phyloP scores from a whole-genome alignment of 2,113 vertebrate species.

The Petrocephalus microphthalmus region DNA sequence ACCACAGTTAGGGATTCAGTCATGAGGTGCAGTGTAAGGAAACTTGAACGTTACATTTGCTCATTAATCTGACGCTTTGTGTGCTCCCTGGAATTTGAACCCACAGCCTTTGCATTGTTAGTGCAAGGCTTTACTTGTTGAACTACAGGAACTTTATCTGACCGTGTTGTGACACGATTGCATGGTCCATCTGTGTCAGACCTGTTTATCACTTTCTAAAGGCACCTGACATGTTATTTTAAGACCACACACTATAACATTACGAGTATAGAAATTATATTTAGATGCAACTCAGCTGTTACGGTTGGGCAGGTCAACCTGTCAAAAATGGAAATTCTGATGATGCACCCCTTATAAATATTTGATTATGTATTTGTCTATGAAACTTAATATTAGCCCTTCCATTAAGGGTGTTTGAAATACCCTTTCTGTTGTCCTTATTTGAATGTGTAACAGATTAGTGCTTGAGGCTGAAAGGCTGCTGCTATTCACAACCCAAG shows the following conservation, averaged over 20 bases:
- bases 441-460: not conserved
- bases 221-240: constrained; percentile 51
- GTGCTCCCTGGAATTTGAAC: too few species aligned
- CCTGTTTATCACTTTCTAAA: constrained; percentile 42
- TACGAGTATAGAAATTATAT: constrained; percentile 47
- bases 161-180: constrained; percentile 44
- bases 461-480: constrained; percentile 26
- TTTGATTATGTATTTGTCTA: not conserved
- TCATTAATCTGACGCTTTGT: not conserved
- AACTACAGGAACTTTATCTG: constrained; percentile 32
- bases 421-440: not conserved
- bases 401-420: not conserved
- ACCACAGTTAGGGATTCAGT: not conserved
- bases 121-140: not conserved
- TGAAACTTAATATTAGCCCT: not conserved
- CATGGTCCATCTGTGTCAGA: constrained; percentile 30
- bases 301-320: constrained; percentile 29
- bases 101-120: not conserved
- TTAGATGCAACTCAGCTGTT: constrained; percentile 45
- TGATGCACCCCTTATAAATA: not conserved
- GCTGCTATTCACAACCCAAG: not conserved
- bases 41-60: not conserved
- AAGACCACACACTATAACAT: constrained; percentile 38
- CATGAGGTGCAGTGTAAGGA: not conserved
- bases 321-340: not conserved